Conservation (phyloP, 2,797 vertebrate species). For the Gouania willdenowi region DNA sequence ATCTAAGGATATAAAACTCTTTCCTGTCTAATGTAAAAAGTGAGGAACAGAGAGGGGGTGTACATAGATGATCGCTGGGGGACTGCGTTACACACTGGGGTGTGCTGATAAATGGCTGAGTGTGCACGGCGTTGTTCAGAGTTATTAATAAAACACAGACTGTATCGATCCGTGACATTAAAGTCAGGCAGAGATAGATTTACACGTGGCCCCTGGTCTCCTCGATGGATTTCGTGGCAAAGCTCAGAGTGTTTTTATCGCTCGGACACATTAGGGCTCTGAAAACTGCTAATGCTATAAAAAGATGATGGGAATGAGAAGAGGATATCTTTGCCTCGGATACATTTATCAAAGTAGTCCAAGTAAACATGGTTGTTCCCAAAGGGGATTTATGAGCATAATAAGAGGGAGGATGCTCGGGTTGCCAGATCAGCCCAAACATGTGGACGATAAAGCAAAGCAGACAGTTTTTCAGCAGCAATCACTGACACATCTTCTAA, state of each 20-base stretch:
- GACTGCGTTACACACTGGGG: constrained; percentile 34
- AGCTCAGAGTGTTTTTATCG: constrained; percentile 35
- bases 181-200: constrained; percentile 58
- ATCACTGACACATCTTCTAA: too few species aligned
- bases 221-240: constrained; percentile 55
- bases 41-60: constrained; percentile 6
- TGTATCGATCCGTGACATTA: constrained; percentile 57
- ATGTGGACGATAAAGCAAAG: constrained; percentile 38
- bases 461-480: constrained; percentile 60
- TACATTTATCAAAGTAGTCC: too few species aligned
- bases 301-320: constrained; percentile 5
- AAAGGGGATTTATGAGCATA: too few species aligned
- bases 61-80: constrained; percentile 34
- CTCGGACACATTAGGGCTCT: constrained; percentile 52
- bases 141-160: constrained; percentile 73
- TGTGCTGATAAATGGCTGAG: constrained; percentile 62
- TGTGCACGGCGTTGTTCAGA: constrained; percentile 50
- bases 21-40: too few species aligned
- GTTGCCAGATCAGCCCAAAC: constrained; percentile 27
- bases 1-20: too few species aligned
- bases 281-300: constrained; percentile 17
- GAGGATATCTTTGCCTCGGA: constrained; percentile 38
- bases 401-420: constrained; percentile 6
- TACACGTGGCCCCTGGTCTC: constrained; percentile 56
- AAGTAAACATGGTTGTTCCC: too few species aligned